These are phyloP conservation scores for Mormyrus hasselquistii DNA, from an alignment of 2,797 vertebrate genomes.

Conservation along the genomic window DNA sequence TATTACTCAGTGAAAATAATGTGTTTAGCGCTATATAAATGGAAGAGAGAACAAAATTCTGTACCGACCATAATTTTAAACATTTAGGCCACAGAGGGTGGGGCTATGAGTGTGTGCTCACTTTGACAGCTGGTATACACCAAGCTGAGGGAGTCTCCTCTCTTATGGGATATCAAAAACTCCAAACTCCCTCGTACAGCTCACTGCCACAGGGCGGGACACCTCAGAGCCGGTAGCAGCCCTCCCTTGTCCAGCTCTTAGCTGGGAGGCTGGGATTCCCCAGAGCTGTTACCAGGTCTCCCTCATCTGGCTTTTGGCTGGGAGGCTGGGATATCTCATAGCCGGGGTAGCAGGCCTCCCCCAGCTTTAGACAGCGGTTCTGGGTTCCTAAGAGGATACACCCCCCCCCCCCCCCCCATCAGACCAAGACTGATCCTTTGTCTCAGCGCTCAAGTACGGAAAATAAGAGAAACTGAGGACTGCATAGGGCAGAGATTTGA, in stretches of 20 bases:
- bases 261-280: neutral
- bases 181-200: neutral
- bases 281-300: neutral
- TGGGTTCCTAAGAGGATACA: neutral
- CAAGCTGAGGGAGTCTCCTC: neutral
- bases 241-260: neutral
- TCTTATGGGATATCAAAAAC: neutral
- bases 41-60: neutral
- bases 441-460: neutral
- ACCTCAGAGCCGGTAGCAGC: neutral
- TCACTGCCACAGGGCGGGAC: neutral
- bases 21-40: neutral
- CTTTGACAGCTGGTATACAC: neutral
- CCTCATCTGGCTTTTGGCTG: neutral
- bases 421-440: neutral
- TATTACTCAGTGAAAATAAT: neutral
- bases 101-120: neutral
- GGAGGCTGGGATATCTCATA: neutral
- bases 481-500: neutral
- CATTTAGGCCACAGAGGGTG: neutral
- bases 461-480: neutral
- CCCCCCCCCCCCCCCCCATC: neutral
- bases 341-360: neutral
- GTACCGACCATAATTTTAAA: neutral
- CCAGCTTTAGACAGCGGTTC: neutral